Base-by-base conservation (phyloP, 2,113 vertebrate genomes). In the Naja naja region DNA sequence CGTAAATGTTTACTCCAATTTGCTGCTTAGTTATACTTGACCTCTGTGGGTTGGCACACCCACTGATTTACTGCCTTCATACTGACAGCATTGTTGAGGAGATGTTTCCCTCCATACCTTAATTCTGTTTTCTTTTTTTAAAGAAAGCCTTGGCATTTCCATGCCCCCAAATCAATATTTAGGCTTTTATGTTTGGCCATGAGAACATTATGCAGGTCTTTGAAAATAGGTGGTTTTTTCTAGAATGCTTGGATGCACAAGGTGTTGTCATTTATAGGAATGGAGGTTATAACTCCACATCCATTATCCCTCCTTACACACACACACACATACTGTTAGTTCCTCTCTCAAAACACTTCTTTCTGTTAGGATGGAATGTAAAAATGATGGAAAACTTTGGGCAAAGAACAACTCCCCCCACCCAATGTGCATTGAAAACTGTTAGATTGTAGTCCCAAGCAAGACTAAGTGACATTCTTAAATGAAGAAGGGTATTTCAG, bases 1-100 rank as follows among this genome's bases (percentile, higher is more conserved):
- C 98, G 98, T 98, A 98, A 98, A 98, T 98, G 98, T 99, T 99
- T 98, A 98, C 98, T 98, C 94, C 98, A 97, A 98, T 98, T 98
- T 98, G 98, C 97, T 97, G 95, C 98, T 96, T 97, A 96, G 98
- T 98, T 97, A 97, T 98, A 96, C 97, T 98, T 98, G 98, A 98
- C 98, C 98, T 98, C 96, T 98, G 98, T 97, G 98, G 98, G 97
- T 97, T 98, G 98, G 98, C 98, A 98, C 98, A 96, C 97, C 98
- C 94, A 95, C 96, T 95, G 58, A 96, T 96, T 97, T 96, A 93
- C 95, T 98, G 96, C 94, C 96, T 97, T 96, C 94, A 89, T 97
- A 96, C 91, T 92, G 94, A 96, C 96, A 95, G 97, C 95, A 95
- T 89, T 94, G 95, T 93, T 96, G 93, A 95, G 94, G 94, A 93